These are phyloP conservation scores for Rhinophrynus dorsalis DNA, from an alignment of 2,797 vertebrate species.

Conservation along the genomic window DNA sequence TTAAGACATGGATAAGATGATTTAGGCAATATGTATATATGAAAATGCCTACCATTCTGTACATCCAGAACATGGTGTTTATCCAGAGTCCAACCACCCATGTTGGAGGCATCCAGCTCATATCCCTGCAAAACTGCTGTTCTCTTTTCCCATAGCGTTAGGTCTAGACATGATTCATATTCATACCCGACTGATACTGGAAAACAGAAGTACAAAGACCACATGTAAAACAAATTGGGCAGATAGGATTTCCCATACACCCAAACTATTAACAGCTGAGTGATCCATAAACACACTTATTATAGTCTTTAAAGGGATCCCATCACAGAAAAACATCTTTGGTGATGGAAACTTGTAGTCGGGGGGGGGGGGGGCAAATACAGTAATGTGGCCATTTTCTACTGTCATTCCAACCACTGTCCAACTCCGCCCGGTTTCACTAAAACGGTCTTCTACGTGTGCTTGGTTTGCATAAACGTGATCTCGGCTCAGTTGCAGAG, in stretches of 20 bases:
- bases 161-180: conserved; percentile 93
- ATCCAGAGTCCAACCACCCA: conserved; percentile 94
- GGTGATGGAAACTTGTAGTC: too few relatives aligned
- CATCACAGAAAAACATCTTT: too few relatives aligned
- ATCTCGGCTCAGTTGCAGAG: too few relatives aligned
- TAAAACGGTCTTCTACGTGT: too few relatives aligned
- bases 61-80: conserved; percentile 93
- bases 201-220: conserved; percentile 52
- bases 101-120: conserved; percentile 91
- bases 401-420: too few relatives aligned
- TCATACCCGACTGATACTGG: conserved; percentile 98
- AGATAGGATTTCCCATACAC: not conserved
- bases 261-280: not conserved
- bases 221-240: not conserved
- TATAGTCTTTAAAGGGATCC: too few relatives aligned
- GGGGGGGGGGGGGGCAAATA: too few relatives aligned
- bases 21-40: not conserved
- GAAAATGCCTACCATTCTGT: conserved; percentile 81
- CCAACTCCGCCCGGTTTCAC: too few relatives aligned
- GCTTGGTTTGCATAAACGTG: too few relatives aligned
- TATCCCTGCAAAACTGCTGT: conserved; percentile 90
- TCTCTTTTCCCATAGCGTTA: conserved; percentile 96
- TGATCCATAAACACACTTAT: not conserved
- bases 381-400: too few relatives aligned
- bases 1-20: not conserved